Base-by-base conservation (phyloP, 2,113 vertebrate species). In the Formicarius rufipectus region DNA sequence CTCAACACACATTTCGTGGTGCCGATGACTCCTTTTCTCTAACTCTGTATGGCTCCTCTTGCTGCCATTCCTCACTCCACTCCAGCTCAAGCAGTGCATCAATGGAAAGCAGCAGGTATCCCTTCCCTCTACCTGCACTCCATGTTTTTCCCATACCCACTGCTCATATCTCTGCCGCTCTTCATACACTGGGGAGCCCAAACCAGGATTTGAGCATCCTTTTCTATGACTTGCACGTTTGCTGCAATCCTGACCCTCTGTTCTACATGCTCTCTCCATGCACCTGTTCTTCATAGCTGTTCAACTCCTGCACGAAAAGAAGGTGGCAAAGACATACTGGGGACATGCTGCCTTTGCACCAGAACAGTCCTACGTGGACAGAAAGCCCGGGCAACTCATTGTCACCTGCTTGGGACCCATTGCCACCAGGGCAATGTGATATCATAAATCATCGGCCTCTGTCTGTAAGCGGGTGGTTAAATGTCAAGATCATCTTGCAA, bases 261-360 rank as follows among this genome's bases (percentile, higher is more conserved):
- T 33, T 55, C 68, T 37, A 35, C 39, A 30, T 6, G 25, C 27
- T 89, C 35, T 37, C 22, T 63, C 66, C 9, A 3, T 3, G 21
- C 5, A 39, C 19, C 8, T 2, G 0, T 28, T 90, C 67, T 92
- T 67, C 3, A 2, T 18, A 62, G 62, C 6, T 2, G 0, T 42
- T 75, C 31, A 50, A 14, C 13, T 52, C 19, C 12, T 3, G 12
- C 23, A 20, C 5, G 39, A 37, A 55, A 24, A 20, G 40, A 49
- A 58, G 56, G 50, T 47, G 49, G n/a, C 50, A 62, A 66, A 79
- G 56, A 40, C 20, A n/a, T 1, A 0, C 12, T 2, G 8, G 40
- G 35, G 47, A 79, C 2, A 4, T 71, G 56, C 40, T 86, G 45
- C 67, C 21, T 83, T 73, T 37, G 14, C 62, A 35, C 42, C 23